A percentile compares a stretch with the other conserved stretches of the same genome.
phyloP scores from a whole-genome alignment of 2,797 vertebrate species.

The Natrix natrix region DNA sequence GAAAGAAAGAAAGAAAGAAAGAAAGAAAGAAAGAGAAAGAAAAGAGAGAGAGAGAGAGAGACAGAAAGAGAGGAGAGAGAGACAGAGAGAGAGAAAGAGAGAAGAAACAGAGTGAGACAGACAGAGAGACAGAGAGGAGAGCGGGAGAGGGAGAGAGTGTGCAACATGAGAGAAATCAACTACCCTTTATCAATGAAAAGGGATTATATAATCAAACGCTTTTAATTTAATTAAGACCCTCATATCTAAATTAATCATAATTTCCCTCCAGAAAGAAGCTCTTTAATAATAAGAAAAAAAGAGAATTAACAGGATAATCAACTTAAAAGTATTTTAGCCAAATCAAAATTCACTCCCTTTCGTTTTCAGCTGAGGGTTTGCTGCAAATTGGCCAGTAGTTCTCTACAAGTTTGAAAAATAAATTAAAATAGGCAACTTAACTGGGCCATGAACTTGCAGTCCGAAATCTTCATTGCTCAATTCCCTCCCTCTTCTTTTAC shows the following conservation, averaged over 20 bases:
- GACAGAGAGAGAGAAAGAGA: no score
- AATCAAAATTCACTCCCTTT: background rate
- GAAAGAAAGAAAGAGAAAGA: no score
- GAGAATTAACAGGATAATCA: conserved; percentile 21
- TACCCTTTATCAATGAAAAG: conserved; percentile 25
- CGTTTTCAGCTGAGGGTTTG: background rate
- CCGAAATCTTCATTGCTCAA: background rate
- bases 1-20: no score
- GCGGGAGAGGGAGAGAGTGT: accelerated
- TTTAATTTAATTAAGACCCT: conserved; percentile 54
- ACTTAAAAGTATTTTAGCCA: conserved; percentile 33
- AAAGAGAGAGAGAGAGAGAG: no score
- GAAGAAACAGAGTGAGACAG: no score
- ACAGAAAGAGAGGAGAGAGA: no score
- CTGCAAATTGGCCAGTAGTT: background rate
- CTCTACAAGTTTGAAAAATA: background rate
- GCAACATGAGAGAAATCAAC: conserved; percentile 29
- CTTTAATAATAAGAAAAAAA: conserved; percentile 33
- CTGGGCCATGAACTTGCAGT: background rate
- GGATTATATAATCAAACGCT: conserved; percentile 42
- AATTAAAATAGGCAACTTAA: background rate
- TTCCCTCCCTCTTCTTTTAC: background rate
- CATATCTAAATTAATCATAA: conserved; percentile 39
- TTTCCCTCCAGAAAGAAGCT: conserved; percentile 42
- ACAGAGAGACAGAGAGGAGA: no score